phyloP scores from a whole-genome alignment of 1,140 invertebrate genomes.

The Drosophila prosaltans region DNA sequence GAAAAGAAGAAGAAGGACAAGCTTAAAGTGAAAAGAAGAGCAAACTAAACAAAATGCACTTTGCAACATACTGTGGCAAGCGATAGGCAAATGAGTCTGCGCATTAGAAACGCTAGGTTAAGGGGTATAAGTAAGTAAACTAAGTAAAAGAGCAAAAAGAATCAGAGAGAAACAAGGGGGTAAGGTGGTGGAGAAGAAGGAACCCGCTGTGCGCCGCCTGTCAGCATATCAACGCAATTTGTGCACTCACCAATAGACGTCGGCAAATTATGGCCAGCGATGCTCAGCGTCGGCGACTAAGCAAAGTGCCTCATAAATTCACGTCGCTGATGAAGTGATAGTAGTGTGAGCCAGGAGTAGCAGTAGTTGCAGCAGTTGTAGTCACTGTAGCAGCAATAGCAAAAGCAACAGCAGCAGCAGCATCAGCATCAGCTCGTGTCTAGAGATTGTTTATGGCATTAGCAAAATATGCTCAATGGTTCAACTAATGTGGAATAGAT shows the following conservation, averaged over 20 bases:
- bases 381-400: not conserved
- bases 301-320: conserved; percentile 81
- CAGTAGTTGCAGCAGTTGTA: conserved; percentile 24
- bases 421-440: conserved; percentile 40
- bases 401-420: conserved; percentile 8
- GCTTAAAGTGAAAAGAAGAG: conserved; percentile 9
- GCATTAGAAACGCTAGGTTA: conserved; percentile 54
- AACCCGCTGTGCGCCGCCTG: conserved; percentile 70
- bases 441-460: conserved; percentile 69
- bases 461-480: conserved; percentile 73
- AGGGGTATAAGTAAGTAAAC: no score
- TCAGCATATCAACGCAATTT: conserved; percentile 81
- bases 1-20: not conserved
- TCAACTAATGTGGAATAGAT: conserved; percentile 72
- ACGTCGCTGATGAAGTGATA: conserved; percentile 80
- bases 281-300: conserved; percentile 74
- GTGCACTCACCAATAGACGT: conserved; percentile 75
- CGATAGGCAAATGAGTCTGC: conserved; percentile 77
- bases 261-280: conserved; percentile 76
- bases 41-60: conserved; percentile 62
- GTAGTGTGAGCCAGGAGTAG: conserved; percentile 45
- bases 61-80: conserved; percentile 38
- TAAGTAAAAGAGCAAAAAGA: not conserved
- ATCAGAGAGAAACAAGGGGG: not conserved
- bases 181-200: not conserved